Base-by-base conservation (phyloP, 2,113 vertebrate species). In the Rallus limicola region DNA sequence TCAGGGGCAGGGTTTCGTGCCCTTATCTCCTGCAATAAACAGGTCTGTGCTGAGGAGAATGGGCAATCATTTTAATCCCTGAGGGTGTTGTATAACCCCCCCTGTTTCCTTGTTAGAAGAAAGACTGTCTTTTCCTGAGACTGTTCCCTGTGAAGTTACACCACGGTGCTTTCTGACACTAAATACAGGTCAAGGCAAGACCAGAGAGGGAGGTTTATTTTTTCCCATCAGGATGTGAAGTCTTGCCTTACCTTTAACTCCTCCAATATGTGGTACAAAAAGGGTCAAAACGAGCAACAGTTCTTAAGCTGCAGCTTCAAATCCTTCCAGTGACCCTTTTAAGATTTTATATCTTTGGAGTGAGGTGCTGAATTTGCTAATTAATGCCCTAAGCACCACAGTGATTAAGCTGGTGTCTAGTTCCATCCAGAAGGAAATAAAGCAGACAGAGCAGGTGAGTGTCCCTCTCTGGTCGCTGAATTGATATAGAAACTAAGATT, bases 301-400 rank as follows among this genome's bases (percentile, higher is more conserved):
- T 86, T 94, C 56, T 90, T 86, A 71, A 81, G 18, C 25, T 52
- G 62, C 29, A 75, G 10, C 33, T 86, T 95, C 69, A 65, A 16
- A 60, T 78, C 60, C 53, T 93, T 95, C 95, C 93, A 96, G 80
- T 71, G 86, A 84, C 55, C 60, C 93, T 95, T 94, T 95, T 86
- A 92, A 93, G 53, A 75, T 52, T 86, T 90, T 62, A 82, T n/a
- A 53, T 80, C 55, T 63, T 72, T 86, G 68, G 25, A 84, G 21
- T 8, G n/a, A 93, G 69, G 38, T 72, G 86, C 74, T 82, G 77
- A 96, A 93, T 94, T 84, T 88, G 76, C 77, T 94, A 90, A 84
- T 93, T 81, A 92, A 71, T 83, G 33, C 31, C n/a, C 33, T 44
- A 58, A 88, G 72, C 82, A 76, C 34, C 48, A 18, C 38, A n/a